Conservation (phyloP, 92 coral and sea anemone genomes). For the Bergia puertoricense region DNA sequence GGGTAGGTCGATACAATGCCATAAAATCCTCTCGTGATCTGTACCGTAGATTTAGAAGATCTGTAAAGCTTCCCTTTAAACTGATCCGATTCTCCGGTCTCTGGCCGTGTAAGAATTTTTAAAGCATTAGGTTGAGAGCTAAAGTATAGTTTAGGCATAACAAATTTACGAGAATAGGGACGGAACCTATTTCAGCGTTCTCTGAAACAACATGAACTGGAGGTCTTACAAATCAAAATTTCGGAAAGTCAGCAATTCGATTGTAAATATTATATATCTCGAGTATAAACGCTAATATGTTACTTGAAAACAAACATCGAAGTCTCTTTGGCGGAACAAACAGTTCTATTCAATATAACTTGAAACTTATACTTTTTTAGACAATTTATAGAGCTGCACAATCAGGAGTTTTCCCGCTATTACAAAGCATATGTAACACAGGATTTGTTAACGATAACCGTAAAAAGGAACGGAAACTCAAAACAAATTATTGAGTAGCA, state of each 20-base stretch:
- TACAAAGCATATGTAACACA: not conserved
- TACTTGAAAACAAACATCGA: not conserved
- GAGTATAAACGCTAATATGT: not conserved
- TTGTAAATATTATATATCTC: not conserved
- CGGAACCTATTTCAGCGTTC: too few species aligned
- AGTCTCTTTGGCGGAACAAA: not conserved
- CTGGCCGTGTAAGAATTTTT: constrained; percentile 28
- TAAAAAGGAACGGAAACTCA: not conserved
- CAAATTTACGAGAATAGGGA: not conserved
- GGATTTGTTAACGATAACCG: not conserved
- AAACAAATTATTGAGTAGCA: not conserved
- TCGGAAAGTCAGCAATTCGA: too few species aligned
- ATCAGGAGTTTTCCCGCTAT: too few species aligned
- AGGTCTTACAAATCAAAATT: too few species aligned
- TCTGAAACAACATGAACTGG: too few species aligned
- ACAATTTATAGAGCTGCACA: not conserved
- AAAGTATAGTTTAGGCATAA: not conserved
- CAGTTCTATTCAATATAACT: not conserved
- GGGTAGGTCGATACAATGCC: constrained; percentile 44
- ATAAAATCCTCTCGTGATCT: constrained; percentile 43
- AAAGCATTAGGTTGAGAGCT: constrained; percentile 5
- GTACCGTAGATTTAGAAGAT: constrained; percentile 33
- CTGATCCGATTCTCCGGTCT: not conserved
- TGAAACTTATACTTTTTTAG: too few species aligned
- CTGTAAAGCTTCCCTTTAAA: constrained; percentile 35